phyloP scores from a whole-genome alignment of 1,140 invertebrate species.

The Gonioctena quinquepunctata region DNA sequence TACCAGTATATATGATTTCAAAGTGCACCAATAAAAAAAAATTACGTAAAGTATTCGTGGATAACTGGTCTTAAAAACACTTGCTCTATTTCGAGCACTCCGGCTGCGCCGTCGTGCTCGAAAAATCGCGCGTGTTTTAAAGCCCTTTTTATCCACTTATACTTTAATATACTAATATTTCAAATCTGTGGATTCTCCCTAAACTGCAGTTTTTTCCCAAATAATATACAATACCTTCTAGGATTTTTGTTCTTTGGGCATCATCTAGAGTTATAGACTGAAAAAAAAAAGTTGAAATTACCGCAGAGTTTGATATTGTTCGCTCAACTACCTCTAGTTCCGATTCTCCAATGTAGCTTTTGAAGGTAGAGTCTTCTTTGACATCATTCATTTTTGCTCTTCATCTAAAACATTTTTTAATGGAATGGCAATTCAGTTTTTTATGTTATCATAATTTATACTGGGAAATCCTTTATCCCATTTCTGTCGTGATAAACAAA shows the following conservation, averaged over 20 bases:
- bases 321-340: slow-evolving; percentile 37
- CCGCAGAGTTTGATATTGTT: not conserved
- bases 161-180: too few species aligned
- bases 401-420: not conserved
- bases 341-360: slow-evolving; percentile 42
- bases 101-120: too few species aligned
- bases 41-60: too few species aligned
- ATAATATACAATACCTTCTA: slow-evolving; percentile 55
- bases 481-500: not conserved
- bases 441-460: not conserved
- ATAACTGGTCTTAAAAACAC: too few species aligned
- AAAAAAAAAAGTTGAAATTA: slow-evolving; percentile 23
- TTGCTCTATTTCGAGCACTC: too few species aligned
- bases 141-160: too few species aligned
- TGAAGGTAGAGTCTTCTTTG: slow-evolving; percentile 44
- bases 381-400: slow-evolving; percentile 34
- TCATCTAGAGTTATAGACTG: slow-evolving; percentile 47
- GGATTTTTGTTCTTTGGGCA: slow-evolving; percentile 50
- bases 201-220: too few species aligned
- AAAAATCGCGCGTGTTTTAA: too few species aligned
- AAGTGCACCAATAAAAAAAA: too few species aligned
- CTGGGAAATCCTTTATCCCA: not conserved
- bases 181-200: too few species aligned
- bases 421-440: not conserved
- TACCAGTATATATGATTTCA: too few species aligned